These are phyloP conservation scores for Petaurus breviceps DNA, from an alignment of 2,113 vertebrate genomes.

Conservation along the genomic window DNA sequence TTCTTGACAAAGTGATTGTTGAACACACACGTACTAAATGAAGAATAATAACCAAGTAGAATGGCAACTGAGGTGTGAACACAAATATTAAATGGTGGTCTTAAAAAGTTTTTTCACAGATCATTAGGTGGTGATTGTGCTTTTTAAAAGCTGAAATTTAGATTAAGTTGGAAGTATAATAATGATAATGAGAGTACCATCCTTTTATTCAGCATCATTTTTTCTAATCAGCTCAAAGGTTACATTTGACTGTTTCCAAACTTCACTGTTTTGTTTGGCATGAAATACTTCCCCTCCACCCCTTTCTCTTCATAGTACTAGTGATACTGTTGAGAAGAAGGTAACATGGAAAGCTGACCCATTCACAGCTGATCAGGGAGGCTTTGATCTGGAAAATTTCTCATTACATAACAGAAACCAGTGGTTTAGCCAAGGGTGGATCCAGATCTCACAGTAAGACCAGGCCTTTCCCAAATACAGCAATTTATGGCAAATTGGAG, in stretches of 20 bases:
- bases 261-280: slow-evolving; percentile 58
- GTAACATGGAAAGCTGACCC: slow-evolving; percentile 38
- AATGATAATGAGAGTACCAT: slow-evolving; percentile 14
- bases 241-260: slow-evolving; percentile 51
- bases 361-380: neutral
- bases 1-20: neutral
- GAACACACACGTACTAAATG: slow-evolving; percentile 3
- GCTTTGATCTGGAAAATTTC: slow-evolving; percentile 22
- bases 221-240: slow-evolving; percentile 58
- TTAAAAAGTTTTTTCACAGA: slow-evolving; percentile 36
- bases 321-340: slow-evolving; percentile 32
- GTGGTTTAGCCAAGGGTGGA: neutral
- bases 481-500: neutral
- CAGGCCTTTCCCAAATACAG: neutral
- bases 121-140: neutral
- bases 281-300: neutral
- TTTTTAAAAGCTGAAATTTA: neutral
- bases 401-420: neutral
- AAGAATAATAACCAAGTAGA: slow-evolving; percentile 34
- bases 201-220: slow-evolving; percentile 45
- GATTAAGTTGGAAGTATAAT: neutral
- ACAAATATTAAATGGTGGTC: slow-evolving; percentile 42
- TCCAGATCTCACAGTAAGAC: neutral
- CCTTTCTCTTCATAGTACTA: slow-evolving; percentile 6
- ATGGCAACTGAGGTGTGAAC: slow-evolving; percentile 2